Evolutionary conservation across 2,797 vertebrate genomes (phyloP).

Genomic region (Buphagus erythrorhynchus): DNA sequence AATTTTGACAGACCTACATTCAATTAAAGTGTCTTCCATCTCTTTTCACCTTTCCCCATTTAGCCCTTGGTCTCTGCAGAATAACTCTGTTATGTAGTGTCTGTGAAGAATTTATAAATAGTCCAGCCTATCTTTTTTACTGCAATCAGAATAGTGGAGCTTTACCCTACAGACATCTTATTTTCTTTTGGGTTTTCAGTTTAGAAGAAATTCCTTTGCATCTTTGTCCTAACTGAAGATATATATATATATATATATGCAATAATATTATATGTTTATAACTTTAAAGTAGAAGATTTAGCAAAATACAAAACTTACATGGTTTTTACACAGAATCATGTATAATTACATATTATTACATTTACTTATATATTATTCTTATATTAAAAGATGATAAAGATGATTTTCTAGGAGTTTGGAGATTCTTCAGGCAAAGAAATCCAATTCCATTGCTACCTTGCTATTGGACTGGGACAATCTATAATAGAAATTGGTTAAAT

Average conservation of each 20-base stretch:
- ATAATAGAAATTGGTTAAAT: neutral
- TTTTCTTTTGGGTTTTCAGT: neutral
- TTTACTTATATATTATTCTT: neutral
- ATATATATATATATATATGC: neutral
- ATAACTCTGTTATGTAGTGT: neutral
- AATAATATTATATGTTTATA: too few relatives aligned
- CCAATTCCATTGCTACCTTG: neutral
- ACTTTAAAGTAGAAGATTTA: neutral
- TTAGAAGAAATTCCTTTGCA: neutral
- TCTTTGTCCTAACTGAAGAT: neutral
- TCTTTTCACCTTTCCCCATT: neutral
- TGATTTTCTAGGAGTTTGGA: neutral
- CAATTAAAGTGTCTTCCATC: neutral
- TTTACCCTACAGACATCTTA: neutral
- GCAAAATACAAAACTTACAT: accelerated
- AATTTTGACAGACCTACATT: neutral
- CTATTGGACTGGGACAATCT: neutral
- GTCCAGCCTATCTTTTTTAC: neutral
- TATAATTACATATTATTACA: neutral
- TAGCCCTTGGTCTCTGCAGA: neutral
- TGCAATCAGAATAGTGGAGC: neutral
- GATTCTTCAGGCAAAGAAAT: neutral
- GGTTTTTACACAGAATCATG: neutral
- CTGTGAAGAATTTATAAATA: neutral
- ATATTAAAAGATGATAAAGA: neutral